phyloP scores from a whole-genome alignment of 2,113 vertebrate genomes.

The Diadophis punctatus region DNA sequence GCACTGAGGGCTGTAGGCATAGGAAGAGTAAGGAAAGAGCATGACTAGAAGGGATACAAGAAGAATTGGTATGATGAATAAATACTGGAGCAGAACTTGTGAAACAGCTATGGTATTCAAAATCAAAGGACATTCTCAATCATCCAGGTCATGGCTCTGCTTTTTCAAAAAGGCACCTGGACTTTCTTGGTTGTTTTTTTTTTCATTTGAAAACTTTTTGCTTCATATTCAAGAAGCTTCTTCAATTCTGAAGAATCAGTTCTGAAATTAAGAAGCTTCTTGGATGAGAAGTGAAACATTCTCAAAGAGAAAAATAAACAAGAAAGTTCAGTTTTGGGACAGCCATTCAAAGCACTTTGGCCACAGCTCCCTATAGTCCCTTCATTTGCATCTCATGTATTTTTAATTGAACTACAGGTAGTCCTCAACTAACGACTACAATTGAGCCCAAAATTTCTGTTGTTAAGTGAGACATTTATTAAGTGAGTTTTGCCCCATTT shows the following conservation, averaged over 20 bases:
- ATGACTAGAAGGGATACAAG: not conserved
- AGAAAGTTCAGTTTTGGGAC: not conserved
- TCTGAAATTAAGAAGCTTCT: not conserved
- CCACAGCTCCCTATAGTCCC: not conserved
- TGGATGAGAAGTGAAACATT: not conserved
- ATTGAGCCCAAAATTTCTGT: no score
- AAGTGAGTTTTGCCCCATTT: no score
- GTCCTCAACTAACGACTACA: no score
- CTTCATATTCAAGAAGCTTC: not conserved
- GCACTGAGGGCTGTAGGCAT: not conserved
- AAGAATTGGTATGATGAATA: not conserved
- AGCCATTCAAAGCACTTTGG: not conserved
- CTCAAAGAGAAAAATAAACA: not conserved
- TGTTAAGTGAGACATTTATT: no score
- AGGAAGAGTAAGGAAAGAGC: not conserved
- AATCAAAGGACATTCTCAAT: not conserved
- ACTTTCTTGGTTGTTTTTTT: not conserved
- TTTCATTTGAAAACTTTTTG: not conserved
- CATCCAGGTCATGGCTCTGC: not conserved
- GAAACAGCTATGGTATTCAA: not conserved
- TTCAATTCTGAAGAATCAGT: not conserved
- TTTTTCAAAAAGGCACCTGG: not conserved
- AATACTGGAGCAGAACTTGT: not conserved
- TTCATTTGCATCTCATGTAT: not conserved
- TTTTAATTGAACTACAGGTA: not conserved